Evolutionary conservation across 2,113 vertebrate genomes (phyloP), one percentile per base, ranked within the genome.

Genomic region (Physeter macrocephalus): DNA sequence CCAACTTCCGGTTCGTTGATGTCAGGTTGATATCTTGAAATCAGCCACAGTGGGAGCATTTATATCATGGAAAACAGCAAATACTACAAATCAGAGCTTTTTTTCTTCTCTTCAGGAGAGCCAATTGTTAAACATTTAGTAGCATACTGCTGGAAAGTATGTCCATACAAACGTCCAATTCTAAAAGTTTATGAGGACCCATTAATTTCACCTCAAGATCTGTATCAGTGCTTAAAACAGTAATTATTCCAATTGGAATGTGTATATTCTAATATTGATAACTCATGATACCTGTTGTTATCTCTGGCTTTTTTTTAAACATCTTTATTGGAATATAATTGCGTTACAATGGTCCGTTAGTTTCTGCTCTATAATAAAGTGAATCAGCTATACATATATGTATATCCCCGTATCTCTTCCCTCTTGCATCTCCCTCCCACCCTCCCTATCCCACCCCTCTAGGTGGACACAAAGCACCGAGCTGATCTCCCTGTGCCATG

Each of bases 151-250:
- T 39, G 25, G 49, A 67, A 96, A 90, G 18, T 90, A 29, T 39
- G 11, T 66, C 18, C 39, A 27, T 23, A 41, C 13, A 88, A 64
- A 93, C 20, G 39, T 66, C 23, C 27, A 84, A 52, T 92, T 25
- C 71, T 87, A 41, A 46, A 14, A 77, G 29, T 61, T 83, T 54
- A 59, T 64, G 27, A 77, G 64, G 20, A 41, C 13, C 18, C 23
- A 15, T 41, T 88, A 77, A 69, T 94, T 94, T 88, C 36, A 93
- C 43, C 41, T 92, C 29, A 69, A 92, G 94, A 71, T 81, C 27
- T 3, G 61, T 34, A 59, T 15, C 49, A 27, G 20, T 71, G 15
- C 46, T 97, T 96, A 94, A 93, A 69, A 62, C 5, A 85, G 61
- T 89, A 93, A 66, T 71, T 64, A 57, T 94, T 89, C 8, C 4